These are phyloP conservation scores for Aphidoletes aphidimyza DNA, from an alignment of 2,888 invertebrate genomes.

Conservation along the genomic window DNA sequence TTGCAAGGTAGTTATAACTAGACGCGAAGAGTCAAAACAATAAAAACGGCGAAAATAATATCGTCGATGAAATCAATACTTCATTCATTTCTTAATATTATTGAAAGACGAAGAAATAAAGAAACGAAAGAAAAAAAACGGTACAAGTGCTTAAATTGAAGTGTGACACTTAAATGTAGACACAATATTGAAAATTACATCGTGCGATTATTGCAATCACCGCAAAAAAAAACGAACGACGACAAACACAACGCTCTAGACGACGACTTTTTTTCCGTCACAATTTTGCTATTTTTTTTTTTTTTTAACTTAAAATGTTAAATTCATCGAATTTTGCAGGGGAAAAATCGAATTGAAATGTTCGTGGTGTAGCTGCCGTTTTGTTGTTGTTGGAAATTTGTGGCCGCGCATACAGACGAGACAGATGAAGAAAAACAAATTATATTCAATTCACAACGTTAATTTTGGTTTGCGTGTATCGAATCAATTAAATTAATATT, in stretches of 20 bases:
- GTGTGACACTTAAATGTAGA: constrained; percentile 1
- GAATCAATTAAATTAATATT: constrained; percentile 1
- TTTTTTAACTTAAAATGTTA: no score
- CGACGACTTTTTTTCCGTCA: no score
- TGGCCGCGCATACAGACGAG: neutral
- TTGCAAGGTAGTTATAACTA: constrained; percentile 24
- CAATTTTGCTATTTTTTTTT: no score
- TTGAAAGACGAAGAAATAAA: neutral
- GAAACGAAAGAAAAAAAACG: no score
- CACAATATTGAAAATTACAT: neutral
- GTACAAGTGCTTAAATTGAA: neutral
- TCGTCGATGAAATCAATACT: constrained; percentile 9
- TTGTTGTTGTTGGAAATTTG: neutral
- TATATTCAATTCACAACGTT: neutral
- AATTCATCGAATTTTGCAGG: no score
- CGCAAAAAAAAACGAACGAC: no score
- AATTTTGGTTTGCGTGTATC: constrained; percentile 23
- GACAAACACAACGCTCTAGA: no score
- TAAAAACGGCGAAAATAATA: constrained; percentile 14
- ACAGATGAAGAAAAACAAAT: no score
- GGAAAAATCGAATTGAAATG: no score
- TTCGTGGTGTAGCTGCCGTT: no score
- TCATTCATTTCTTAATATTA: neutral
- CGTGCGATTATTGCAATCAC: no score
- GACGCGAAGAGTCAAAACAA: neutral